Evolutionary conservation across 2,797 vertebrate genomes (phyloP), one percentile per base, ranked within the genome.

Genomic region (Rallus crepitans): DNA sequence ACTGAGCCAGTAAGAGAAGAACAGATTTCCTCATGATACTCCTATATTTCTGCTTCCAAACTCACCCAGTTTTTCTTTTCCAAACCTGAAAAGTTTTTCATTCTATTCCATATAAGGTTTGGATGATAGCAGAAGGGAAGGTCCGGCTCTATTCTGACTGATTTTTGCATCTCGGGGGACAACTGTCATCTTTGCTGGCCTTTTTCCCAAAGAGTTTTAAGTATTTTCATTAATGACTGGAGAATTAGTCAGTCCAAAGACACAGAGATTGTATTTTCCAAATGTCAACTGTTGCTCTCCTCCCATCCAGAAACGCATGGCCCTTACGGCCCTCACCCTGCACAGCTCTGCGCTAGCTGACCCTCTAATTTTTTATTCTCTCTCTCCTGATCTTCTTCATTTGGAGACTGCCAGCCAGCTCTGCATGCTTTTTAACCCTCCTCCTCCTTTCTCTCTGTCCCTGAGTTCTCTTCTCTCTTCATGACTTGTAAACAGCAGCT

Each of bases 1-100:
- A 89, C 68, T n/a, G 71, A 95, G 96, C 84, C 93, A 95, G 78
- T 68, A 95, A 90, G 4, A 89, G 69, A 87, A 93, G 89, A 97
- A 92, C 80, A 97, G 64, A 87, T 93, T 93, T 87, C 88, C 55
- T 89, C 72, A 85, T 8, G 21, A 79, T 78, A 92, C 69, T 93
- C 48, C 69, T 69, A 55, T 45, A 85, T 83, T 92, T 93, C 40
- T 87, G 47, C 69, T 95, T 95, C 75, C 69, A 95, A 72, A 79
- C 17, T 86, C 35, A 63, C 42, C 5, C 71, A 76, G 27, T 48
- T 89, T 80, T 87, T 86, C 35, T 72, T 91, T 92, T 94, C 21
- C 28, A 91, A 93, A 93, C 59, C 72, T 87, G 72, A 81, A 28
- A 68, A 53, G 20, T 63, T 95, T 92, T 89, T 92, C 18, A 9